Base-by-base conservation (phyloP, 2,113 vertebrate genomes). In the Scolopax mira region DNA sequence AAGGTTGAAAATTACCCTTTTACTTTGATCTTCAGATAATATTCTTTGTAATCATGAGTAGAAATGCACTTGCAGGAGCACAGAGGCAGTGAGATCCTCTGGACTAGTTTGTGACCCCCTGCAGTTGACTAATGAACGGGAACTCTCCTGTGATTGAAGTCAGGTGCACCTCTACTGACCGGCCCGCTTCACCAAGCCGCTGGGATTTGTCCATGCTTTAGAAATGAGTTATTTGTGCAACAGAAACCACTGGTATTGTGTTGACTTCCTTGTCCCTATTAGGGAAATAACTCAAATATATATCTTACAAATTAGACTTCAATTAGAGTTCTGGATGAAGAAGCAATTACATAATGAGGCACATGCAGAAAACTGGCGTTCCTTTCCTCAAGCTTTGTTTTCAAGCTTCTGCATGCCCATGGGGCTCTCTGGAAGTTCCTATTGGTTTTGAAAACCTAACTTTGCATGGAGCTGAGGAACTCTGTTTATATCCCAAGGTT, bases 1-100 rank as follows among this genome's bases (percentile, higher is more conserved):
- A 75, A 93, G 87, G 91, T 95, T 93, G 83, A 95, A 96, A 95
- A 85, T 88, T 81, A 88, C 79, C n/a, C 22, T 77, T 83, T 61
- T 41, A 48, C 75, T 88, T 79, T 88, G 58, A 90, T 96, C 77
- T 94, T 91, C 69, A 60, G 62, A 89, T 81, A 73, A 89, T 54
- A 71, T 7, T 93, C 70, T 90, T 83, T 14, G 2, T 44, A 86
- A 86, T 84, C 65, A 37, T 42, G 52, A 89, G 55, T 64, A 67
- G 12, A 92, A 83, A 90, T 42, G 57, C 46, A 71, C 27, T 86
- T 90, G 67, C 25, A 89, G 69, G 52, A 94, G 83, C 41, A 86
- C 28, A 83, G 75, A 74, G 42, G 60, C 42, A 80, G 66, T 65
- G 37, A 82, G 58, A 73, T 52, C 67, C 51, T 67, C 79, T 64